Base-by-base conservation (phyloP, 2,888 invertebrate genomes). In the Brenthis hecate region DNA sequence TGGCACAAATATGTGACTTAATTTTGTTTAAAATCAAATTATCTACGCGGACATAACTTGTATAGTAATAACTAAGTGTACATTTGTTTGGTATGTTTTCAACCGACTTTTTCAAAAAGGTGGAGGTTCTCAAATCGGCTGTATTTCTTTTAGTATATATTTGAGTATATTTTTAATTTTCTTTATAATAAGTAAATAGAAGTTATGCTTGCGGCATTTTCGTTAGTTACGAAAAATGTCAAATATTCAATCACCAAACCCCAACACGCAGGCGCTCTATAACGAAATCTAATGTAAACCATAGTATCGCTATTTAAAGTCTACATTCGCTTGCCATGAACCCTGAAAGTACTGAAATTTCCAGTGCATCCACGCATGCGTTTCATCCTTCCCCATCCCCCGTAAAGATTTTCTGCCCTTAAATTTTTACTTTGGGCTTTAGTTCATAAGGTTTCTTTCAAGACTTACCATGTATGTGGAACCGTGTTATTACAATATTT, bases 321-420 rank as follows among this genome's bases (percentile, higher is more conserved):
- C 62, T 64, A 76, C 63, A 74, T 79, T 82, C 60, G 53, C 66
- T 68, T 71, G 65, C 60, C 70, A 43, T n/a, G 13, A 62, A 61
- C 71, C 32, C 50, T 36, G 2, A 28, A 16, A 23, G 16, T 28
- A 79, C 80, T 76, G 55, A 60, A 85, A 83, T 81, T 80, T 81
- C 82, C 77, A 82, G 81, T 80, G 81, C 80, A 73, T 76, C 76
- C 77, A 86, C 91, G 89, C 91, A 91, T 90, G 91, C 90, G 89
- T 82, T 79, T 73, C 79, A 77, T 80, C 78, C 83, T 81, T 80
- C 79, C 79, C 78, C 75, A 74, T 73, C 77, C 81, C 85, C 85
- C 70, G 11, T 67, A 73, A 58, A 68, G 50, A 51, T 60, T 56
- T 65, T 11, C 36, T 23, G 36, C 53, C 56, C 23, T 62, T 55